Percentiles rank a stretch among this genome's conserved stretches.
Conservation (phyloP, 2,797 vertebrate species). For the Mus minutoides region DNA sequence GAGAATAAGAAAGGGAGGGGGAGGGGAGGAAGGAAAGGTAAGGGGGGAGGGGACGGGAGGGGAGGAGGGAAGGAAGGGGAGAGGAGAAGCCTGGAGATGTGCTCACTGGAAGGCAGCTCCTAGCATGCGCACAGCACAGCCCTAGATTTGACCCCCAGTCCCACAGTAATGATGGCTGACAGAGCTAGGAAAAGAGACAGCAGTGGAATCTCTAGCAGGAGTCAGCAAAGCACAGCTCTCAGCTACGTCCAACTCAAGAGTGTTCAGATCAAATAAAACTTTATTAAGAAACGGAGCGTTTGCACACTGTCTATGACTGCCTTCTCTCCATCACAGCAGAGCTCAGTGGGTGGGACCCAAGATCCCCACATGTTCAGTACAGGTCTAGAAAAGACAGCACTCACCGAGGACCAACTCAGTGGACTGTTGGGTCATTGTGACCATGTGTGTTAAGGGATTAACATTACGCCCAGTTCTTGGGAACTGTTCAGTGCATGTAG, state of each 20-base stretch:
- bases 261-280: conserved; percentile 6
- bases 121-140: background rate
- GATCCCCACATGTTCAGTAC: background rate
- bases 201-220: background rate
- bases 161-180: background rate
- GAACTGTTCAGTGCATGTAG: background rate
- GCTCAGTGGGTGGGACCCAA: background rate
- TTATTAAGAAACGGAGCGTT: background rate
- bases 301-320: background rate
- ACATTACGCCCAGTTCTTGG: background rate
- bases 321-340: background rate
- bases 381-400: background rate
- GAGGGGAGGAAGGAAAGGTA: too few relatives aligned
- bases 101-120: background rate
- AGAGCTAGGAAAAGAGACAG: background rate
- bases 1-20: background rate
- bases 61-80: background rate
- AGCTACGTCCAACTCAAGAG: background rate
- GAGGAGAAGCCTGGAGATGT: background rate
- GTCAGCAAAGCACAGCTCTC: background rate
- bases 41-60: background rate
- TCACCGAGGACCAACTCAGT: background rate
- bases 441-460: background rate
- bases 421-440: background rate
- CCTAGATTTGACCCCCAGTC: too few relatives aligned